Conservation (phyloP, 2,888 invertebrate species). For the Macrostomum cliftonense region DNA sequence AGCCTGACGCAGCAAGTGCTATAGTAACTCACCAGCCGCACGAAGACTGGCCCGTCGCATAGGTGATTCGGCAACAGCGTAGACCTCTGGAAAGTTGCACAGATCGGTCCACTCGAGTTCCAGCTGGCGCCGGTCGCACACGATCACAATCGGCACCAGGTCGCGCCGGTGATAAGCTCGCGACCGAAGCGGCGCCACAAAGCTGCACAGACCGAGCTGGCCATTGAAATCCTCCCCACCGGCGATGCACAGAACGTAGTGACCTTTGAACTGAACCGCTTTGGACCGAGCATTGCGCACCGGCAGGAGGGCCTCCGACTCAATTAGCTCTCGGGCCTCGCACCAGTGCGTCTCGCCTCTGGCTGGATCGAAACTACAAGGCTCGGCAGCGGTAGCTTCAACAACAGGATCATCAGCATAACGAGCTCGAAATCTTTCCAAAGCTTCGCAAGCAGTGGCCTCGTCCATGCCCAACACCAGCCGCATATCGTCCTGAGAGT, state of each 20-base stretch:
- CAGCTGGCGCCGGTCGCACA: slow-evolving; percentile 89
- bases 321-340: not conserved
- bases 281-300: not conserved
- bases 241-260: slow-evolving; percentile 90
- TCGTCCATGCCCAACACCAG: too few relatives aligned
- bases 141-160: slow-evolving; percentile 91
- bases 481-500: too few relatives aligned
- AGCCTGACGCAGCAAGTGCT: too few relatives aligned
- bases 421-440: not conserved
- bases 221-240: slow-evolving; percentile 83
- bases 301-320: not conserved
- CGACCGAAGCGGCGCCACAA: slow-evolving; percentile 90
- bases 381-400: not conserved
- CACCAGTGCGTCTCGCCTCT: not conserved
- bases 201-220: slow-evolving; percentile 76
- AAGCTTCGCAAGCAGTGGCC: too few relatives aligned
- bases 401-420: not conserved
- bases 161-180: slow-evolving; percentile 97
- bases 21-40: slow-evolving; percentile 50
- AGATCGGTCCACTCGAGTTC: slow-evolving; percentile 95
- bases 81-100: slow-evolving; percentile 92
- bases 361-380: not conserved
- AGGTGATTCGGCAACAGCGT: slow-evolving; percentile 70
- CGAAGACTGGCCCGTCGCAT: slow-evolving; percentile 87
- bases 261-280: slow-evolving; percentile 39